Evolutionary conservation across 2,113 vertebrate genomes (phyloP).

Genomic region (Nothoprocta perdicaria): DNA sequence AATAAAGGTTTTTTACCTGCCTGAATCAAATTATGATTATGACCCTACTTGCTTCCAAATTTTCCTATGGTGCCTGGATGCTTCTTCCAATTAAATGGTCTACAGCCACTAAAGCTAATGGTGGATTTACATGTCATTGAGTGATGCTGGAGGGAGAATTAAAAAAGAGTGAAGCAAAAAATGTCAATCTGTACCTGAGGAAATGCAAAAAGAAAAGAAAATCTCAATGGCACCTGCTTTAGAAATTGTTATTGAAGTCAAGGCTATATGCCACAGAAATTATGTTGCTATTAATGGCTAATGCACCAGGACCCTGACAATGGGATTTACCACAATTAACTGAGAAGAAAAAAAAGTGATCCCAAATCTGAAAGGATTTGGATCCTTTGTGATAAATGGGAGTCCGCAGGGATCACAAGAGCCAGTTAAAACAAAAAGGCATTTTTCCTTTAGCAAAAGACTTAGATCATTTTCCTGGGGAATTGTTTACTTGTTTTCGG

Average conservation of each 20-base stretch:
- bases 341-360: constrained; percentile 13
- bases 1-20: constrained; percentile 51
- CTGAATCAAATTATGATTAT: constrained; percentile 38
- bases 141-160: background rate
- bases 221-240: background rate
- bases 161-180: background rate
- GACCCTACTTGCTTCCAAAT: background rate
- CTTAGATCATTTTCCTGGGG: background rate
- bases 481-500: background rate
- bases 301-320: background rate
- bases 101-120: background rate
- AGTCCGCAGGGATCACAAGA: background rate
- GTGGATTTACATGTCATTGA: background rate
- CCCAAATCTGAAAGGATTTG: background rate
- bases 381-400: background rate
- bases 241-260: constrained; percentile 12
- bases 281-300: background rate
- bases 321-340: background rate
- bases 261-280: background rate
- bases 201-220: background rate
- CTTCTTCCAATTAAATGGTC: constrained; percentile 11
- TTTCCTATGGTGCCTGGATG: background rate
- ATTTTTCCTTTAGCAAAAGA: background rate
- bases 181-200: background rate
- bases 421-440: background rate